Evolutionary conservation across 2,888 invertebrate species (phyloP).

Genomic region (Agrypnus murinus): DNA sequence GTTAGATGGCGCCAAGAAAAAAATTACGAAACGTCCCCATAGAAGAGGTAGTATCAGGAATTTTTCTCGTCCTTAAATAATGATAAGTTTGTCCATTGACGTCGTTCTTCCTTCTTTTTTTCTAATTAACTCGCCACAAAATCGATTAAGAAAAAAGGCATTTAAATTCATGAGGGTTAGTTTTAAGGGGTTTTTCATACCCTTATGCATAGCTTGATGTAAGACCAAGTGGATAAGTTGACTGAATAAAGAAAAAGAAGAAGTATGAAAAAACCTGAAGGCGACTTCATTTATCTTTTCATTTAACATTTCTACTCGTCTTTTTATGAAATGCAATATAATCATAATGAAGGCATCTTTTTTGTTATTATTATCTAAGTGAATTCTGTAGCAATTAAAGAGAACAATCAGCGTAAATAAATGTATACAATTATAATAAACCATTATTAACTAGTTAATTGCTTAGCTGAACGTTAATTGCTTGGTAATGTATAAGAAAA

Average conservation of each 20-base stretch:
- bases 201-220: background rate
- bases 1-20: background rate
- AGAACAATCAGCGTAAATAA: constrained; percentile 14
- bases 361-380: background rate
- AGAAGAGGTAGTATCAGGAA: background rate
- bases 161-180: constrained; percentile 27
- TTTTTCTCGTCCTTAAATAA: constrained; percentile 16
- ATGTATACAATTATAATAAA: constrained; percentile 12
- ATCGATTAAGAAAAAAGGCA: constrained; percentile 23
- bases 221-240: background rate
- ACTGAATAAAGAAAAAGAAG: too few relatives aligned
- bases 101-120: constrained; percentile 15
- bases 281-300: constrained; percentile 25
- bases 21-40: background rate
- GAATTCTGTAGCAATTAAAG: background rate
- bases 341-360: constrained; percentile 14
- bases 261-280: background rate
- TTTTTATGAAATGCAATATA: constrained; percentile 1
- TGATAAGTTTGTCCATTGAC: constrained; percentile 17
- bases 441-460: constrained; percentile 12
- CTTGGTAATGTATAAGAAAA: constrained; percentile 2
- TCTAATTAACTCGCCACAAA: constrained; percentile 25
- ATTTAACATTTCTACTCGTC: background rate
- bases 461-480: constrained; percentile 14
- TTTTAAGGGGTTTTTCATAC: background rate